Conservation (phyloP, 2,797 vertebrate species). For the Lacerta agilis region DNA sequence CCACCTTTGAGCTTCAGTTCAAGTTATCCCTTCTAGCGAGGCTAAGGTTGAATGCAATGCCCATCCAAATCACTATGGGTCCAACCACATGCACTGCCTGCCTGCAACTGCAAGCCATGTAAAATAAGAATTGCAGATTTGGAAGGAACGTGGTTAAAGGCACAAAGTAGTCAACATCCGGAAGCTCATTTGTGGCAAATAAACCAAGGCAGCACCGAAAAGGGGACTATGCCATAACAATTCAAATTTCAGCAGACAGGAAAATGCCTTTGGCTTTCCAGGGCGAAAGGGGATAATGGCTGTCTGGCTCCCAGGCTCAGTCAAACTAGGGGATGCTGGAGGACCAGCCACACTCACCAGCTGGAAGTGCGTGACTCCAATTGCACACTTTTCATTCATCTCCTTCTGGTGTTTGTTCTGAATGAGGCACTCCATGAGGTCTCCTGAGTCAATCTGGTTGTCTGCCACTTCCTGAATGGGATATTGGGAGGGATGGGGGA, state of each 20-base stretch:
- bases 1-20: not conserved
- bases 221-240: not conserved
- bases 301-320: not conserved
- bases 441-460: constrained; percentile 95
- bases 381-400: constrained; percentile 95
- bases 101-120: not conserved
- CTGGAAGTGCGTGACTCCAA: constrained; percentile 96
- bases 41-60: not conserved
- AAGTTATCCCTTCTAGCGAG: not conserved
- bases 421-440: constrained; percentile 96
- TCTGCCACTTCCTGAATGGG: constrained; percentile 90
- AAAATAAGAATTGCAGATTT: not conserved
- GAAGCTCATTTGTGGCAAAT: not conserved
- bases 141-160: not conserved
- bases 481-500: not conserved
- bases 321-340: not conserved
- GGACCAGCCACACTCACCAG: constrained; percentile 82
- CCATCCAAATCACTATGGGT: too few species aligned
- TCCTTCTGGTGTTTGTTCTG: constrained; percentile 98
- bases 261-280: constrained; percentile 3
- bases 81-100: not conserved
- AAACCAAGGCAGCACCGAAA: not conserved
- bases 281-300: not conserved
- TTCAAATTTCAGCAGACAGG: constrained; percentile 12
- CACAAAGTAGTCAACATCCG: not conserved